A percentile compares a stretch with the other conserved stretches of the same genome.
Conservation (phyloP, 2,888 invertebrate species). For the Eupeodes latifasciatus region DNA sequence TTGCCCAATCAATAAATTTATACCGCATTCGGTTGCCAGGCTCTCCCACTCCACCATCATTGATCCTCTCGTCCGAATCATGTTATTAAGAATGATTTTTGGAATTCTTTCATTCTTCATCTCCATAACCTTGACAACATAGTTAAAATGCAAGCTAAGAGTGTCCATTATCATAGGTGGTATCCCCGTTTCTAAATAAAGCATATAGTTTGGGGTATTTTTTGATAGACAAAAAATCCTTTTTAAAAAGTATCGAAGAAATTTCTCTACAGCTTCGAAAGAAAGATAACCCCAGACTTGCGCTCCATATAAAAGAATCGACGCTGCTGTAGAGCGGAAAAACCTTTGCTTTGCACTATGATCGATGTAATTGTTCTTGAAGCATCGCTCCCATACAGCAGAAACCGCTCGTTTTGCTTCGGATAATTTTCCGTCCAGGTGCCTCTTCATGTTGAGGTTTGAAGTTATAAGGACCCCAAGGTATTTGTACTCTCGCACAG, state of each 20-base stretch:
- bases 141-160: background rate
- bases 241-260: too few species aligned
- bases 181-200: constrained; percentile 2
- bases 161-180: constrained; percentile 3
- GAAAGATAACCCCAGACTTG: background rate
- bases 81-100: background rate
- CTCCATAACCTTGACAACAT: background rate
- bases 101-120: background rate
- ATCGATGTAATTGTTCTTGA: constrained; percentile 3
- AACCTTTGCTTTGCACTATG: background rate
- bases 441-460: background rate
- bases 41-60: background rate
- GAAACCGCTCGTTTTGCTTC: background rate
- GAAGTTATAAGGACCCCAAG: background rate
- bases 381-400: constrained; percentile 2
- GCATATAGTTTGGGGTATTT: too few species aligned
- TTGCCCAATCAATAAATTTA: background rate
- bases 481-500: constrained; percentile 5
- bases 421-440: background rate
- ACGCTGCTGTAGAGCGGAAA: background rate
- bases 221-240: background rate
- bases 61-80: background rate
- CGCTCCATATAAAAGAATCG: constrained; percentile 1
- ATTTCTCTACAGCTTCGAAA: background rate
- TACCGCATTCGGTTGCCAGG: background rate